A percentile compares a stretch with the other conserved stretches of the same genome.
These are phyloP conservation scores for Candoia aspera DNA, from an alignment of 2,113 vertebrate genomes.

Conservation along the genomic window DNA sequence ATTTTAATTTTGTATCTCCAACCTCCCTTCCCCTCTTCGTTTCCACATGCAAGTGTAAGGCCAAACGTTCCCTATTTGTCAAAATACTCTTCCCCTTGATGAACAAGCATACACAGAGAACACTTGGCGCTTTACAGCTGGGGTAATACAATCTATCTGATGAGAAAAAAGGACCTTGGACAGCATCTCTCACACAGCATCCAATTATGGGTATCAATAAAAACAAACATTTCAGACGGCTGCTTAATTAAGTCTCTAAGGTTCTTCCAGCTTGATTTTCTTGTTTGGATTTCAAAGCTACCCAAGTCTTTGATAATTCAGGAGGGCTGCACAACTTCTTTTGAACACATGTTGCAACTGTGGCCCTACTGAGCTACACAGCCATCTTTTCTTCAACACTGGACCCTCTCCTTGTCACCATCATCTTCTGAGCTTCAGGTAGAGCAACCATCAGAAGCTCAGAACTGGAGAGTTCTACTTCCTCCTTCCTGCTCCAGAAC, in stretches of 20 bases:
- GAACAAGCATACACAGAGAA: neutral
- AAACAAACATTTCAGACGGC: conserved; percentile 55
- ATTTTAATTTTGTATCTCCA: conserved; percentile 50
- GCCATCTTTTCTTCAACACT: neutral
- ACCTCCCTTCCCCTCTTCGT: neutral
- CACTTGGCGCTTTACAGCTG: conserved; percentile 14
- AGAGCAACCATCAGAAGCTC: neutral
- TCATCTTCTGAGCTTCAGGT: too few species aligned
- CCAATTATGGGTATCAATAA: conserved; percentile 26
- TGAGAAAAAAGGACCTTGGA: conserved; percentile 8
- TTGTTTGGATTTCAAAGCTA: neutral
- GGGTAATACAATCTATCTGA: neutral
- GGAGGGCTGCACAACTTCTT: conserved; percentile 6
- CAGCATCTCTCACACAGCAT: conserved; percentile 30
- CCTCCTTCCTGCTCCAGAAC: neutral
- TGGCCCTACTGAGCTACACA: neutral
- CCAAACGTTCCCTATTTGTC: conserved; percentile 20
- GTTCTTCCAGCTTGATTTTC: neutral
- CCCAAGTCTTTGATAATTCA: conserved; percentile 14
- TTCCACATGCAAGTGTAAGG: neutral
- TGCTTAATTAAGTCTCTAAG: conserved; percentile 64
- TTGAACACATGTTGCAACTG: conserved; percentile 8
- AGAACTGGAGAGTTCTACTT: too few species aligned
- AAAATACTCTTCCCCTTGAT: neutral
- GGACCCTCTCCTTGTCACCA: neutral